Evolutionary conservation across 2,113 vertebrate species (phyloP), one percentile per base, ranked within the genome.

Genomic region (Numenius arquata): DNA sequence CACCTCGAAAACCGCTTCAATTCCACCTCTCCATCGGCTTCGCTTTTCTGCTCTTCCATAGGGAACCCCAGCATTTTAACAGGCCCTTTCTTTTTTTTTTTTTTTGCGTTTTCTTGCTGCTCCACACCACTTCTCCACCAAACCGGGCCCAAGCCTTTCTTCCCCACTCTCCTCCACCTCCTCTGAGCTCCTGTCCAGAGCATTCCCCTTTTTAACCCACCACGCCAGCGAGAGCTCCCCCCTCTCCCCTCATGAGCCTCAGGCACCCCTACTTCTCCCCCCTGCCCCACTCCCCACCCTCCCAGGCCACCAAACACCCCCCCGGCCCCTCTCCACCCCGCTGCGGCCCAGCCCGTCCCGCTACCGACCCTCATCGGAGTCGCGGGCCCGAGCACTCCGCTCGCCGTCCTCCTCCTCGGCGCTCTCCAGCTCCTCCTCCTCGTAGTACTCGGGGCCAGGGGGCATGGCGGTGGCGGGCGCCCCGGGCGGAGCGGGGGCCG

Each of bases 381-480:
- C 99, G 80, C 99, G 98, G 53, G 98, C 99, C 67, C 99, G 98
- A 86, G 99, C 99, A 96, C 99, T 99, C 36, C 99, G 98, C 76
- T 99, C 99, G 41, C 99, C 99, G 68, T 99, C 99, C 77, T 99
- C 99, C 20, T 99, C 99, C 95, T 99, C 99, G 85, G 99, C 99
- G 83, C 99, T 99, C 34, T 99, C 99, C 55, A 99, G 99, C 86
- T 99, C 99, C 89, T 99, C 99, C 48, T 99, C 99, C 5, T 99
- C 99, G 90, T 99, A 99, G 96, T 99, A 99, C 94, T 99, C 99
- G 50, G 96, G 93, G 52, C 98, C 98, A 53, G 99, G 96, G 91
- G 97, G 92, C 93, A 96, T 94, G 73, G 93, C 88, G 29, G 98
- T 97, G 90, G 91, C 98, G 97, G 70, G 98, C 97, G 92, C 98